These are phyloP conservation scores for Campylomormyrus tamandua DNA, from an alignment of 2,113 vertebrate genomes.

Conservation along the genomic window DNA sequence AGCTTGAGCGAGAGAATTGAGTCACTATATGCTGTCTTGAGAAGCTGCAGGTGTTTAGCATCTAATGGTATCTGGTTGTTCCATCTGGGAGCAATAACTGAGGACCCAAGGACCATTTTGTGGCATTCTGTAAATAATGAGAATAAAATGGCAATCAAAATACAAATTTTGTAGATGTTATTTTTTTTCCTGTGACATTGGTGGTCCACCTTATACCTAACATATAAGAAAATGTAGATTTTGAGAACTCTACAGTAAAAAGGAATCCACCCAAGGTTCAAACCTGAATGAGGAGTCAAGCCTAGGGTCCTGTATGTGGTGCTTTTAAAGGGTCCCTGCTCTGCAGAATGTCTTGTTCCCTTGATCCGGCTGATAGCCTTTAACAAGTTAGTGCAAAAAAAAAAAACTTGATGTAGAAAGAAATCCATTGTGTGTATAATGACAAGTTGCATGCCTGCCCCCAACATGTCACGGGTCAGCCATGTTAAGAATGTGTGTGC, in stretches of 20 bases:
- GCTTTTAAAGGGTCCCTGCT: too few species aligned
- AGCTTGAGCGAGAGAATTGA: constrained; percentile 56
- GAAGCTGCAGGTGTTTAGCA: constrained; percentile 13
- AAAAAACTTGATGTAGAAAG: constrained; percentile 73
- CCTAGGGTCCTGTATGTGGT: background rate
- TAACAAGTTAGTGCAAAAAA: constrained; percentile 92
- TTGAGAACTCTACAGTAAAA: background rate
- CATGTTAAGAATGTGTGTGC: constrained; percentile 99
- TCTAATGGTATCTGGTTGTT: constrained; percentile 15
- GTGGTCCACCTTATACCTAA: background rate
- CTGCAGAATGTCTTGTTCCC: constrained; percentile 16
- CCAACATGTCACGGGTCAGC: constrained; percentile 95
- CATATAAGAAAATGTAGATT: background rate
- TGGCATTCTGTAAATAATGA: background rate
- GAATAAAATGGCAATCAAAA: background rate
- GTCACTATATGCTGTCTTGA: constrained; percentile 33
- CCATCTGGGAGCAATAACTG: background rate
- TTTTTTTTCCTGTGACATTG: background rate
- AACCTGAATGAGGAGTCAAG: background rate
- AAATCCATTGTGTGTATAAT: constrained; percentile 84
- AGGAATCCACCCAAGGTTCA: background rate
- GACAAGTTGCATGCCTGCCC: constrained; percentile 79
- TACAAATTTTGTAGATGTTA: background rate
- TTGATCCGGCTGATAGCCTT: constrained; percentile 74
- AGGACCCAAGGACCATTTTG: background rate